A percentile compares a stretch with the other conserved stretches of the same genome.
Evolutionary conservation across 92 coral and sea anemone species (phyloP).

Genomic region (Epizoanthus illoricatus): DNA sequence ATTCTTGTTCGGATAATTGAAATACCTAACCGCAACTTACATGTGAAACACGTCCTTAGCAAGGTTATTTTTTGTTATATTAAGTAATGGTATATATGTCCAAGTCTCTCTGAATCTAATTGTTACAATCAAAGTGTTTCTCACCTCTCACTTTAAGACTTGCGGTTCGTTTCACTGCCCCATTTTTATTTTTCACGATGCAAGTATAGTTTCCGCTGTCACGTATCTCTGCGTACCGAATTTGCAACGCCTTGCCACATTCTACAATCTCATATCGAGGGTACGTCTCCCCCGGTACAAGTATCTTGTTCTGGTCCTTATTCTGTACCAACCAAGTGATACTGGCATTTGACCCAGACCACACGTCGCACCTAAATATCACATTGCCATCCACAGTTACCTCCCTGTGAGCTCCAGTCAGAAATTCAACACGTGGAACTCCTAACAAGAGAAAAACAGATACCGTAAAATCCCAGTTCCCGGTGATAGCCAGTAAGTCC

Average conservation of each 20-base stretch:
- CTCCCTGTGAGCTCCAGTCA: background rate
- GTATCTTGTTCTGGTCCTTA: background rate
- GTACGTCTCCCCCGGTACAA: background rate
- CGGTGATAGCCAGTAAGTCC: no score
- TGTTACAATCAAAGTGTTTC: background rate
- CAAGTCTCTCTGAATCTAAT: no score
- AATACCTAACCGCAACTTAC: no score
- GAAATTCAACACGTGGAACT: background rate
- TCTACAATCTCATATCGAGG: background rate
- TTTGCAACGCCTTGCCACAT: slow-evolving; percentile 16
- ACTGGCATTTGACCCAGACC: background rate
- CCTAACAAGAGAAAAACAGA: background rate
- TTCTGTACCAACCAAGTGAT: background rate
- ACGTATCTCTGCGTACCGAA: slow-evolving; percentile 2
- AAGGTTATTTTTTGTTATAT: no score
- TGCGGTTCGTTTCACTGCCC: background rate
- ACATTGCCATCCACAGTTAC: background rate
- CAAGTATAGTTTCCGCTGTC: slow-evolving; percentile 25
- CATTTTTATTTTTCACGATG: background rate
- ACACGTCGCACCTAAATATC: slow-evolving; percentile 2
- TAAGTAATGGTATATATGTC: no score
- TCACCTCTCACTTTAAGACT: slow-evolving; percentile 20
- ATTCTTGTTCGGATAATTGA: no score
- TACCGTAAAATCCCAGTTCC: background rate
- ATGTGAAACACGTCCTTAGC: no score